phyloP scores from a whole-genome alignment of 2,113 vertebrate species.

The Mormyrus iriodes region DNA sequence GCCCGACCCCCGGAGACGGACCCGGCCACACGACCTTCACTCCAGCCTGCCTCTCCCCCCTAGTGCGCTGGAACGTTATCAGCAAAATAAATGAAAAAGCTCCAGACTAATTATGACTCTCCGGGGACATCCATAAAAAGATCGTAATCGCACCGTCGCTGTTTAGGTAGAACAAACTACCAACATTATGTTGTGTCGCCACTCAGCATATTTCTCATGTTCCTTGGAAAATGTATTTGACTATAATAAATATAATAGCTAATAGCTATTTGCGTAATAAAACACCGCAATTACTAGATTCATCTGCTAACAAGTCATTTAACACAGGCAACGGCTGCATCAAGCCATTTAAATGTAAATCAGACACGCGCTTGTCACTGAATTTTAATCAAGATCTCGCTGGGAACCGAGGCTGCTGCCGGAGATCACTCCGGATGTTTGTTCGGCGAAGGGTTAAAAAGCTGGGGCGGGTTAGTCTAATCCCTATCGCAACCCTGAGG shows the following conservation, averaged over 20 bases:
- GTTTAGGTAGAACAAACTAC: background rate
- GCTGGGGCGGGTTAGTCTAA: background rate
- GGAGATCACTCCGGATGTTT: background rate
- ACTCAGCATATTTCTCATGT: background rate
- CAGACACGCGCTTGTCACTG: conserved; percentile 11
- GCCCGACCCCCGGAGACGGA: background rate
- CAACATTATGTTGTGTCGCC: background rate
- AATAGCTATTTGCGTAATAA: conserved; percentile 29
- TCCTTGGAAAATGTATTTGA: conserved; percentile 13
- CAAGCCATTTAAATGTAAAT: conserved; percentile 26
- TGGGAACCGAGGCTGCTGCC: conserved; percentile 24
- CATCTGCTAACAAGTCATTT: conserved; percentile 44
- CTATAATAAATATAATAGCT: conserved; percentile 6
- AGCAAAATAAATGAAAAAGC: background rate
- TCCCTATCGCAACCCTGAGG: background rate
- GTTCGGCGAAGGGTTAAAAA: background rate
- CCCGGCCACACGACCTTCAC: background rate
- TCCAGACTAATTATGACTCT: conserved; percentile 9
- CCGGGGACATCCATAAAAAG: conserved; percentile 1
- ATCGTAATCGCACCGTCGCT: background rate
- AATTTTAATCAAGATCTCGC: background rate
- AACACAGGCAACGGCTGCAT: background rate
- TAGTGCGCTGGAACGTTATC: background rate
- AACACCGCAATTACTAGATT: conserved; percentile 45
- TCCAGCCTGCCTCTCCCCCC: background rate